These are phyloP conservation scores for Amblyornis subalaris DNA, from an alignment of 2,113 vertebrate genomes.

Conservation along the genomic window DNA sequence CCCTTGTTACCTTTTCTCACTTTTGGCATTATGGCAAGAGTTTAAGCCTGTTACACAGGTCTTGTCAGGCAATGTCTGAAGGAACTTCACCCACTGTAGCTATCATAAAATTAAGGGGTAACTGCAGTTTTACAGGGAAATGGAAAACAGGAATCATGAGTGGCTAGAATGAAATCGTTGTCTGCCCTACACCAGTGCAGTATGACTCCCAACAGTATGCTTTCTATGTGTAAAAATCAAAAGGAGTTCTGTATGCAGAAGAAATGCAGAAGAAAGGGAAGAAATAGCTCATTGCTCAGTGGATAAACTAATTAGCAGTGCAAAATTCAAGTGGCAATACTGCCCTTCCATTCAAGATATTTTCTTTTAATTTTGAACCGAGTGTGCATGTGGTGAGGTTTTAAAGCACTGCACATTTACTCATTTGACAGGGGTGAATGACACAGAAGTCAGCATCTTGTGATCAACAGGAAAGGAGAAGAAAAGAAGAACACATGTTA, in stretches of 20 bases:
- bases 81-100: neutral
- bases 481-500: conserved; percentile 13
- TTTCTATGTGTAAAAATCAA: neutral
- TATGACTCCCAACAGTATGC: neutral
- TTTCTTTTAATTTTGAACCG: conserved; percentile 7
- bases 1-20: neutral
- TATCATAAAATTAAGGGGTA: neutral
- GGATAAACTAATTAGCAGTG: neutral
- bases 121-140: neutral
- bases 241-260: neutral
- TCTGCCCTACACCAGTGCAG: neutral
- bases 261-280: neutral
- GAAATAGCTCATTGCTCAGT: neutral
- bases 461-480: conserved; percentile 59
- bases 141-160: neutral
- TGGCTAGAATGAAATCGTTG: neutral
- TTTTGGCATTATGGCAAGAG: neutral
- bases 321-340: neutral
- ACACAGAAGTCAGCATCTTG: conserved; percentile 68
- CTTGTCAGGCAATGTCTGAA: neutral
- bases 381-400: neutral
- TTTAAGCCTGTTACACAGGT: neutral
- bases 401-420: conserved; percentile 2
- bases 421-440: conserved; percentile 31
- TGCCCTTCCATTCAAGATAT: neutral